Conservation (phyloP, 2,797 vertebrate species). For the Coccyzus lansbergi region DNA sequence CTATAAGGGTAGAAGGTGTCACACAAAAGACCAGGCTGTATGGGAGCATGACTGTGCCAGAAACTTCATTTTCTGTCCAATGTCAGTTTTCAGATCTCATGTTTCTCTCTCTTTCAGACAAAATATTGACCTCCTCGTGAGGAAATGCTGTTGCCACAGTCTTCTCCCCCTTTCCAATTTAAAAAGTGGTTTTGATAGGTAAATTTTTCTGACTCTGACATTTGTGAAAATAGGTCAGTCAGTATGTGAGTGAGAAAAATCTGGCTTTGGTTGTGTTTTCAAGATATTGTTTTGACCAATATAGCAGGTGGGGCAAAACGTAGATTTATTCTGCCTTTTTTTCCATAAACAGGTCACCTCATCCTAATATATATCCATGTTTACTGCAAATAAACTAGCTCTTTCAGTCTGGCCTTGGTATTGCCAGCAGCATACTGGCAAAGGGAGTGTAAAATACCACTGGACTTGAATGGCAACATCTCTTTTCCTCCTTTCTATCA, state of each 20-base stretch:
- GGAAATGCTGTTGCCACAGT: background rate
- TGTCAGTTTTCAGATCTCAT: background rate
- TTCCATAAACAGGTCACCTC: background rate
- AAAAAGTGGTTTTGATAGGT: background rate
- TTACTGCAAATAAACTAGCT: background rate
- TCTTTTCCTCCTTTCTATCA: background rate
- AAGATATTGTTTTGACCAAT: background rate
- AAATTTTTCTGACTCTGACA: background rate
- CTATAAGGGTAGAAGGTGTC: background rate
- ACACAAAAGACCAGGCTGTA: background rate
- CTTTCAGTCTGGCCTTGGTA: background rate
- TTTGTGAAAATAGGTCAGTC: constrained; percentile 18
- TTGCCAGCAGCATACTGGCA: background rate
- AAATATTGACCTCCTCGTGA: background rate
- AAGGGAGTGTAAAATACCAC: background rate
- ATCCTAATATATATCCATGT: background rate
- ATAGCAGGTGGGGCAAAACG: background rate
- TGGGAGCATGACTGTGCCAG: background rate
- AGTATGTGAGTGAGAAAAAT: background rate
- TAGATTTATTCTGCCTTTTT: background rate
- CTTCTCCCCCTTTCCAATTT: background rate
- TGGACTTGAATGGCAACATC: background rate
- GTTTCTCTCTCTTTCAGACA: background rate
- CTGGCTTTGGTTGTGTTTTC: background rate
- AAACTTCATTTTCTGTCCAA: background rate